Conservation (phyloP, 2,113 vertebrate species). For the Gavia stellata region DNA sequence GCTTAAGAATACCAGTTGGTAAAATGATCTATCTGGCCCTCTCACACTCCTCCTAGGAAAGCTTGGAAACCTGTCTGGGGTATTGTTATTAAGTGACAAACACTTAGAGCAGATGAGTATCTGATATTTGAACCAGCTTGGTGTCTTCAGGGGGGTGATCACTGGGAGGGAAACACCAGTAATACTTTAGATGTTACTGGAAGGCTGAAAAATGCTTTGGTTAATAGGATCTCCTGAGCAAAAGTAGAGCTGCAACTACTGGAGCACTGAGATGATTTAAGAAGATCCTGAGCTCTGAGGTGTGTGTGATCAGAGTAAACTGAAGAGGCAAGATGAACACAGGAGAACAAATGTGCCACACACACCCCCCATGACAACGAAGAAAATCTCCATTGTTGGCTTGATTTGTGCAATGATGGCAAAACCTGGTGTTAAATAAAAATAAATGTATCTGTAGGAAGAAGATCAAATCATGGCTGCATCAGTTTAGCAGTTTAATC, state of each 20-base stretch:
- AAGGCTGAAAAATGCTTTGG: background rate
- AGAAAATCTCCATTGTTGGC: background rate
- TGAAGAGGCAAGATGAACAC: background rate
- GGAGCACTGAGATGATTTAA: background rate
- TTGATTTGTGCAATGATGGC: background rate
- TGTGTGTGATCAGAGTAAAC: background rate
- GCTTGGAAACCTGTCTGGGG: background rate
- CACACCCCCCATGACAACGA: accelerated
- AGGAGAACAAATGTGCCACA: background rate
- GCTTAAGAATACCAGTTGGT: background rate
- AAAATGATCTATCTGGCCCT: background rate
- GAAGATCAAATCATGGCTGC: background rate
- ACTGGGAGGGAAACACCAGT: background rate
- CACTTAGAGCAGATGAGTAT: background rate
- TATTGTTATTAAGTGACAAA: background rate
- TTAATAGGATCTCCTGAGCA: background rate
- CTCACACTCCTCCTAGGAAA: background rate
- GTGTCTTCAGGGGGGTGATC: background rate
- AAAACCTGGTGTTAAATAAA: background rate
- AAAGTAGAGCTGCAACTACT: background rate
- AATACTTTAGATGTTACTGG: background rate
- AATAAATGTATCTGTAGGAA: background rate
- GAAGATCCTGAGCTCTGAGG: background rate
- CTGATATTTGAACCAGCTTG: background rate
- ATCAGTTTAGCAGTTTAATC: background rate